Conservation (phyloP, 2,797 vertebrate species). For the Coilia nasus region DNA sequence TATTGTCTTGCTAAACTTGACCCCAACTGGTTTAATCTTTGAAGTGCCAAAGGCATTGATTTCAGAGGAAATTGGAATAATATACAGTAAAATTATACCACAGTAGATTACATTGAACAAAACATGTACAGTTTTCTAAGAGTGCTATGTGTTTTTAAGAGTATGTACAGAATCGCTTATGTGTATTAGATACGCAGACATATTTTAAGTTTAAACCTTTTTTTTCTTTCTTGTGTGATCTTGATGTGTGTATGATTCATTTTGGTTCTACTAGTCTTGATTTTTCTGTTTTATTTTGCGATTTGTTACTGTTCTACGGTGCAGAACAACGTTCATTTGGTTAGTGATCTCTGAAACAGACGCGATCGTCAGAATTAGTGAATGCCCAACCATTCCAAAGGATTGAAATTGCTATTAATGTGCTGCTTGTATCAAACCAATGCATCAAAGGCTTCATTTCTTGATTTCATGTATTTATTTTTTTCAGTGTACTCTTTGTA, state of each 20-base stretch:
- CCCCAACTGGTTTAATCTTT: slow-evolving; percentile 55
- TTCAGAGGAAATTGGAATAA: slow-evolving; percentile 62
- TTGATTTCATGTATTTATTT: slow-evolving; percentile 66
- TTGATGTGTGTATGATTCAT: slow-evolving; percentile 66
- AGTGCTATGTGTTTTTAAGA: slow-evolving; percentile 71
- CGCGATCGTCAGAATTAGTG: slow-evolving; percentile 63
- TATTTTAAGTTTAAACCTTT: slow-evolving; percentile 63
- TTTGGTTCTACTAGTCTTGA: slow-evolving; percentile 64
- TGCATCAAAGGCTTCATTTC: slow-evolving; percentile 63
- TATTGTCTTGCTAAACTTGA: not conserved
- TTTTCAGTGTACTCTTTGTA: slow-evolving; percentile 67
- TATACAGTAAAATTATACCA: slow-evolving; percentile 56
- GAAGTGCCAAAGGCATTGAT: slow-evolving; percentile 76
- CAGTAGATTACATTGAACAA: slow-evolving; percentile 69
- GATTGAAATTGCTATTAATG: slow-evolving; percentile 75
- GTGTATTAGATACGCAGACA: slow-evolving; percentile 66
- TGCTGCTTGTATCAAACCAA: slow-evolving; percentile 72
- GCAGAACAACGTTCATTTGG: slow-evolving; percentile 68
- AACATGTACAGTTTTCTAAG: slow-evolving; percentile 80
- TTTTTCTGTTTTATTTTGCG: slow-evolving; percentile 64
- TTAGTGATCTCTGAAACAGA: slow-evolving; percentile 69
- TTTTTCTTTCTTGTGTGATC: slow-evolving; percentile 64
- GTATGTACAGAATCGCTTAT: slow-evolving; percentile 72
- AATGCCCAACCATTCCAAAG: slow-evolving; percentile 81
- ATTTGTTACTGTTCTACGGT: slow-evolving; percentile 68